Base-by-base conservation (phyloP, 2,888 invertebrate genomes). In the Amphipyra tragopoginis region DNA sequence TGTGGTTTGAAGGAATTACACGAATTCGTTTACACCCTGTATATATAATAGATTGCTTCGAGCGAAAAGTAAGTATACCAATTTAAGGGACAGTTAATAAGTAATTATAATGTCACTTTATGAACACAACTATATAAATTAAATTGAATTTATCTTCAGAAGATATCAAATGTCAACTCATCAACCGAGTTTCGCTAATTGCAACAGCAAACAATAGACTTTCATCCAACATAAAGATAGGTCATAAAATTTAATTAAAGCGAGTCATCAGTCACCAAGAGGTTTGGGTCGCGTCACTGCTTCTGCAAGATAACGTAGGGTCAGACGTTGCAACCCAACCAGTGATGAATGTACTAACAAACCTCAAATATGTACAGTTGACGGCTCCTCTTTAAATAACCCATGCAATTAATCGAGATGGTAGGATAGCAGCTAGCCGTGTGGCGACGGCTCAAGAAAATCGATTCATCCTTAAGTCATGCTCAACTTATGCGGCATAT, bases 191-290 rank as follows among this genome's bases (percentile, higher is more conserved):
- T 49, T 42, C n/a, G 8, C 73, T 58, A 58, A 63, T 72, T 68
- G 71, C 64, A 64, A 61, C 44, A 43, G 15, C 55, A 55, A 72
- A 71, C 71, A 64, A 21, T 53, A 21, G 65, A 43, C 42, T 21
- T 42, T 38, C 62, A 60, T 42, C 40, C 62, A 60, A 86, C 86
- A 85, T 83, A 65, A 80, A 82, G 82, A 80, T 73, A 86, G 71
- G 73, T 73, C 75, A 91, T 92, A 89, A 93, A 94, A 94, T 94
- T 91, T 93, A 94, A 94, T 94, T 94, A 94, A 93, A 86, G 87
- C 84, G 54, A 88, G 93, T 93, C 93, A 94, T 94, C 94, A 93
- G 94, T 94, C 94, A 94, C 91, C 74, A 82, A 57, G 83, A 84
- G 88, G 87, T 81, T 68, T 81, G 84, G 85, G 90, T 86, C 87